Evolutionary conservation across 2,888 invertebrate genomes (phyloP).

Genomic region (Ellobium chinense): DNA sequence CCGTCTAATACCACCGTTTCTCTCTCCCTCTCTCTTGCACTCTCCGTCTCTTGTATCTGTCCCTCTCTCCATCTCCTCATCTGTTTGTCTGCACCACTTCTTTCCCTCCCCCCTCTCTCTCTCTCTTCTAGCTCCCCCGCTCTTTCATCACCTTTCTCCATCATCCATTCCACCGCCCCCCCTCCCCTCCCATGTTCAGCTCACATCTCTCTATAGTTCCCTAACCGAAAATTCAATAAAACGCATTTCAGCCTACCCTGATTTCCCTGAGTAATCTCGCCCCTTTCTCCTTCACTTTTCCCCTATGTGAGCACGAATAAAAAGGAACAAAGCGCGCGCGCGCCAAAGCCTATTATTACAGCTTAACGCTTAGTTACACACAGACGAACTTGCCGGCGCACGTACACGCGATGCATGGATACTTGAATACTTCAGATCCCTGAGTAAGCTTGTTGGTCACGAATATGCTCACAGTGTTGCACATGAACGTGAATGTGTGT

Average conservation of each 20-base stretch:
- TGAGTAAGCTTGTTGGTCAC: too few species aligned
- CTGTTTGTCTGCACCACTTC: not conserved
- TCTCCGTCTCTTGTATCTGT: not conserved
- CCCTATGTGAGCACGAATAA: not conserved
- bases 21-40: too few species aligned
- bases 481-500: too few species aligned
- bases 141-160: not conserved
- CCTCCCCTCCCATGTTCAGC: not conserved
- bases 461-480: too few species aligned
- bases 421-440: too few species aligned
- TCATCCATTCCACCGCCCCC: not conserved
- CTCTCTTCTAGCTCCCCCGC: not conserved
- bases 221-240: too few species aligned
- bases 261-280: too few species aligned
- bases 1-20: too few species aligned
- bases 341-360: not conserved
- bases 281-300: too few species aligned
- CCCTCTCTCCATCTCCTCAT: not conserved
- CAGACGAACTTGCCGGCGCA: too few species aligned
- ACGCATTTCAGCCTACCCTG: too few species aligned
- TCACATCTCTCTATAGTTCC: not conserved
- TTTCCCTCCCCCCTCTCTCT: not conserved
- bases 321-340: not conserved
- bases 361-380: not conserved
- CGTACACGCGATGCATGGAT: too few species aligned